Conservation (phyloP, 1,140 invertebrate genomes). For the Lasioglossum albipes region DNA sequence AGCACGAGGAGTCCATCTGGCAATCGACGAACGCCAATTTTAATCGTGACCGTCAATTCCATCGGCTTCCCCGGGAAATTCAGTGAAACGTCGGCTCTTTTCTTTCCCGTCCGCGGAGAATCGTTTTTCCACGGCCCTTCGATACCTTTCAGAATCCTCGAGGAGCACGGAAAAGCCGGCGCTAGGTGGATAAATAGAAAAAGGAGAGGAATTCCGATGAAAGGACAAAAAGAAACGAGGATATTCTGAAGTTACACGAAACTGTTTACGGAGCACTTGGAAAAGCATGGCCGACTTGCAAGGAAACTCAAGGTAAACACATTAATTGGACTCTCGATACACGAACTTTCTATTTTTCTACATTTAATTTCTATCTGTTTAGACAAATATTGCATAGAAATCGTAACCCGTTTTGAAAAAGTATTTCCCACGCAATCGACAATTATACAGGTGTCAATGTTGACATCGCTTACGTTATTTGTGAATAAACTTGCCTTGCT, state of each 20-base stretch:
- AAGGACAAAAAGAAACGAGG: conserved; percentile 77
- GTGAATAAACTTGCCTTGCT: conserved; percentile 84
- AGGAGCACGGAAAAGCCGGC: conserved; percentile 7
- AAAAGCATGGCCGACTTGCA: conserved; percentile 89
- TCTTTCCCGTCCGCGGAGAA: neutral
- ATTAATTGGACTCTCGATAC: neutral
- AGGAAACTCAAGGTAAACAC: conserved; percentile 84
- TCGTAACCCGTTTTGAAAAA: conserved; percentile 86
- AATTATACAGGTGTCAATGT: conserved; percentile 87
- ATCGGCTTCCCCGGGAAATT: neutral
- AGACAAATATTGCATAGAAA: conserved; percentile 86
- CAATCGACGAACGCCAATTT: conserved; percentile 16
- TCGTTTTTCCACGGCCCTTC: conserved; percentile 1
- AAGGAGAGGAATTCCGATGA: conserved; percentile 29
- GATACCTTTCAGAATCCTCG: neutral
- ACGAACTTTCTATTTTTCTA: neutral
- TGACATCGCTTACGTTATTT: conserved; percentile 85
- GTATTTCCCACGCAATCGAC: conserved; percentile 86
- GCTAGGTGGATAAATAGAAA: conserved; percentile 21
- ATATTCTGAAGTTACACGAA: conserved; percentile 86
- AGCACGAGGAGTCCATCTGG: neutral
- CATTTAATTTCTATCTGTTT: conserved; percentile 58
- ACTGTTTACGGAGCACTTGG: conserved; percentile 88
- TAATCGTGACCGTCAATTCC: neutral
- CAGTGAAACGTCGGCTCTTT: neutral